These are phyloP conservation scores for Notolabrus celidotus DNA, from an alignment of 2,797 vertebrate genomes.

Conservation along the genomic window DNA sequence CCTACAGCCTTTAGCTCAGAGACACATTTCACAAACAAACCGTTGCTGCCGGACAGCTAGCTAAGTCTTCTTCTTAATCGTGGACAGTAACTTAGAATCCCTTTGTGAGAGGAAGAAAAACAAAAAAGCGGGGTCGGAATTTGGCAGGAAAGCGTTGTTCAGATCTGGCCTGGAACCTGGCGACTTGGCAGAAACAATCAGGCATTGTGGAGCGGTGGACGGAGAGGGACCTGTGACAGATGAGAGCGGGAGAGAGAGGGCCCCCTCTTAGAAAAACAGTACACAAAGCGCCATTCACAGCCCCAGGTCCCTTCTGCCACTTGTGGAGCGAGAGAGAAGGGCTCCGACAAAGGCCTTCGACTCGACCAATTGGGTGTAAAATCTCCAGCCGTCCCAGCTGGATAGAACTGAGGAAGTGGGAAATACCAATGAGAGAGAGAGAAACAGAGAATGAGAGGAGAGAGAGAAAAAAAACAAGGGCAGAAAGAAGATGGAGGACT, in stretches of 20 bases:
- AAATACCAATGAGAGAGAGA: constrained; percentile 70
- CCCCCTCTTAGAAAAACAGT: constrained; percentile 96
- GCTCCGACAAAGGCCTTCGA: constrained; percentile 93
- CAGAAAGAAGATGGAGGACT: constrained; percentile 45
- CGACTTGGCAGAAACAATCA: constrained; percentile 97
- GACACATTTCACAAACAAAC: constrained; percentile 44
- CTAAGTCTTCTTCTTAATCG: constrained; percentile 38
- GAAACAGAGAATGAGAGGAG: constrained; percentile 67
- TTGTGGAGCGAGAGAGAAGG: constrained; percentile 93
- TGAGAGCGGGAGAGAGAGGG: constrained; percentile 93
- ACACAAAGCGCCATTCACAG: constrained; percentile 97
- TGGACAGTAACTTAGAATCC: constrained; percentile 95
- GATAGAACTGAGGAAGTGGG: constrained; percentile 73
- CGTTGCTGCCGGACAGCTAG: constrained; percentile 39
- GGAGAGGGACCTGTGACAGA: constrained; percentile 98
- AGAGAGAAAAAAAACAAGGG: constrained; percentile 3
- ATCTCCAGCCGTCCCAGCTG: constrained; percentile 90
- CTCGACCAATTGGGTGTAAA: constrained; percentile 96
- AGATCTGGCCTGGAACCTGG: constrained; percentile 95
- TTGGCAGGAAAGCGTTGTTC: constrained; percentile 96
- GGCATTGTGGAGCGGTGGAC: constrained; percentile 94
- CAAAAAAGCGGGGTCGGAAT: constrained; percentile 95
- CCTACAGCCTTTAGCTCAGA: constrained; percentile 42
- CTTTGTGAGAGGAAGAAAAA: constrained; percentile 94
- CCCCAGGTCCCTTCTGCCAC: constrained; percentile 95